A percentile compares a stretch with the other conserved stretches of the same genome.
These are phyloP conservation scores for Hydrolagus affinis DNA, from an alignment of 2,113 vertebrate genomes.

Conservation along the genomic window DNA sequence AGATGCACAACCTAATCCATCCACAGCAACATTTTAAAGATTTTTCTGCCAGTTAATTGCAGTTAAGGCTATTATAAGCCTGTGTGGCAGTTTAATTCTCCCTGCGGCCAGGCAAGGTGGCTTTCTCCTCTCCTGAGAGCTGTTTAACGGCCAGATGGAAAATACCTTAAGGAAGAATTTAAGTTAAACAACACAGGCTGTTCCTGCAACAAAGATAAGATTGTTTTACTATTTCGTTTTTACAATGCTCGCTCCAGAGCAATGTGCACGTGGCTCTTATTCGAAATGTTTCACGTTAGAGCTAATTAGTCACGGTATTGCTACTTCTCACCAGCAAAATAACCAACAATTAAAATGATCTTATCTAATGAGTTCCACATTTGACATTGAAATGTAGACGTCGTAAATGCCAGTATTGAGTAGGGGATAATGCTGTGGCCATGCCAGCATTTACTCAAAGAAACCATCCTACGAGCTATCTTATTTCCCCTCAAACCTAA, in stretches of 20 bases:
- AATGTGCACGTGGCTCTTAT: not conserved
- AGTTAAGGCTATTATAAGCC: not conserved
- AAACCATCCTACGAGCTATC: not conserved
- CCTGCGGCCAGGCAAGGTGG: not conserved
- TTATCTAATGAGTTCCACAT: constrained; percentile 31
- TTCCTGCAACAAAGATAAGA: constrained; percentile 26
- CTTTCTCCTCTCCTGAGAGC: constrained; percentile 22
- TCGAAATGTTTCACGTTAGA: constrained; percentile 13
- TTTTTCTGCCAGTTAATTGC: not conserved
- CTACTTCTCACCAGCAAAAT: constrained; percentile 7
- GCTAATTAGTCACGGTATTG: constrained; percentile 14
- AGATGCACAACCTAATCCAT: not conserved
- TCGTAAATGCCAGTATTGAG: constrained; percentile 11
- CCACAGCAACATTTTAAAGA: constrained; percentile 16
- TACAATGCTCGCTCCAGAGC: constrained; percentile 19
- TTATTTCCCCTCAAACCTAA: not conserved
- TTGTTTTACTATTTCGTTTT: constrained; percentile 29
- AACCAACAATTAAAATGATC: constrained; percentile 27
- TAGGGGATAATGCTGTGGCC: not conserved
- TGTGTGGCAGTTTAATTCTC: constrained; percentile 10
- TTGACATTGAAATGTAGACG: not conserved
- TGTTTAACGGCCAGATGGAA: constrained; percentile 25
- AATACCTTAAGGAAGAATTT: constrained; percentile 18
- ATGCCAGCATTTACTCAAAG: not conserved
- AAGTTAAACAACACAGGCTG: constrained; percentile 17